These are phyloP conservation scores for Hydrozoanthus tunicans DNA, from an alignment of 64 coral and sea anemone genomes.

Conservation along the genomic window DNA sequence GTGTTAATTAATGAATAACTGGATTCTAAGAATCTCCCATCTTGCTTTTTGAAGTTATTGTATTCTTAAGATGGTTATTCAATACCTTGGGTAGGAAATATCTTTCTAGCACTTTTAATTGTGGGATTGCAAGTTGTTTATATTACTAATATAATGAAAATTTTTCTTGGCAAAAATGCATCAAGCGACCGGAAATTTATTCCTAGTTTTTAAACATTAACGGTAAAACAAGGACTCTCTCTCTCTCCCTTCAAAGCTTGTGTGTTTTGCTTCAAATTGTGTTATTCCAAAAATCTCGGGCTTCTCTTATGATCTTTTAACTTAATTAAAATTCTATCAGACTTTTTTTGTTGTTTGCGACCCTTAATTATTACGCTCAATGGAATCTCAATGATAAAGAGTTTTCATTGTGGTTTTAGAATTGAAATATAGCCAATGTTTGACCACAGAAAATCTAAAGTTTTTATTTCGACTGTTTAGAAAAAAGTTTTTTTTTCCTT, in stretches of 20 bases:
- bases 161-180: neutral
- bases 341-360: no score
- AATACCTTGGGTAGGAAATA: neutral
- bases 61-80: neutral
- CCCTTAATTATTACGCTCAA: neutral
- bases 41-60: neutral
- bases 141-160: neutral
- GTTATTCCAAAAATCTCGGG: neutral
- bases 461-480: neutral
- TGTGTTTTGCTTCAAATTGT: no score
- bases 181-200: neutral
- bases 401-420: constrained; percentile 2
- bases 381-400: neutral
- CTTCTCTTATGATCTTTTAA: neutral
- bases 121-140: neutral
- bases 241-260: no score
- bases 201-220: no score
- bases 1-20: neutral
- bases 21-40: neutral
- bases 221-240: no score
- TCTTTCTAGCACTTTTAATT: neutral
- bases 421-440: neutral
- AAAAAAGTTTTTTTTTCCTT: no score
- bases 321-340: neutral
- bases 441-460: neutral